Evolutionary conservation across 2,113 vertebrate species (phyloP), one percentile per base, ranked within the genome.

Genomic region (Marmota flaviventris): DNA sequence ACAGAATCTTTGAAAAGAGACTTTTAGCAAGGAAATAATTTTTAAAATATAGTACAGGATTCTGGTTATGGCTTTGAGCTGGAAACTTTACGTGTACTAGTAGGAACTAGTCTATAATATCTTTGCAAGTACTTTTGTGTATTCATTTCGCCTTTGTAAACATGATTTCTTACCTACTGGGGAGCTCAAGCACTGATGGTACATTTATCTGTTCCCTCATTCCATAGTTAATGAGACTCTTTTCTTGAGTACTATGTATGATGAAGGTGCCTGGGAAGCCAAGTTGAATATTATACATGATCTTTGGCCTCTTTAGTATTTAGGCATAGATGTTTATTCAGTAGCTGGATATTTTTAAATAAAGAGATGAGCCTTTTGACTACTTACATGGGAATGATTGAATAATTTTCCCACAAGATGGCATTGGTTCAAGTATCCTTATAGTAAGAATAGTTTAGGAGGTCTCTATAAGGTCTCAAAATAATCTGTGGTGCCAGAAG

Each of bases 1-100:
- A 72, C 16, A 48, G 73, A 91, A 53, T 75, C 65, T 83, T 91
- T 45, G 17, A 73, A 94, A 96, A 89, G 37, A 89, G 14, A 86
- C 70, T 84, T 83, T 37, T 39, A 65, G 58, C 1, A 48, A 85
- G 51, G 73, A 83, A 69, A 69, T 67, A 6, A 2, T 69, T 42
- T 89, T 90, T 95, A 18, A 86, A 85, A 32, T 92, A 81, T 0
- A 22, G n/a, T 20, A 2, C 25, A 61, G 81, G 37, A 58, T 94
- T 92, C 89, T 53, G 61, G 42, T 39, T 24, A 37, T 61, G 58
- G 73, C 69, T 95, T 87, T 72, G 78, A 96, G 72, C 20, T n/a
- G 42, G 42, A 37, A 94, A 65, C 51, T 65, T 76, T 91, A 22
- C 11, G 13, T 45, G 78, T 75, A 70, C 22, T 56, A 61, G 27